Evolutionary conservation across 2,113 vertebrate genomes (phyloP).

Genomic region (Zosterops hypoxanthus): DNA sequence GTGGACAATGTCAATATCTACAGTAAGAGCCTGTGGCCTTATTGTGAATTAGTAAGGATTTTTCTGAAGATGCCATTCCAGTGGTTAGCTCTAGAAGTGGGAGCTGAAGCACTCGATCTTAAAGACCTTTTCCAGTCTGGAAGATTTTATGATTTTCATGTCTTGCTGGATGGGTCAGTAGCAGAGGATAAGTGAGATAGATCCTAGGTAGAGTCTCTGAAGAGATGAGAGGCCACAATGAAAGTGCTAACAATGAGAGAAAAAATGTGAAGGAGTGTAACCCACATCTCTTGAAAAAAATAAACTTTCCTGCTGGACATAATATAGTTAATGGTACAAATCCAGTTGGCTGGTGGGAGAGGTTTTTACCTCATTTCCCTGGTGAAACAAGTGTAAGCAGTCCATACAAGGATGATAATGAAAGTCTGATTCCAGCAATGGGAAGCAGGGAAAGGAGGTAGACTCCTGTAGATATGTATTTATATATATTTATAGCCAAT

Average conservation of each 20-base stretch:
- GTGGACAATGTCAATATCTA: neutral
- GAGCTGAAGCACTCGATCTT: neutral
- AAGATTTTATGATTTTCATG: neutral
- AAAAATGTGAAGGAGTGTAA: neutral
- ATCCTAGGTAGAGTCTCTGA: neutral
- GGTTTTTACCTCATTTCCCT: neutral
- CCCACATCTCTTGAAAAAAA: neutral
- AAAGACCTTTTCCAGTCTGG: neutral
- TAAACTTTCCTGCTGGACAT: neutral
- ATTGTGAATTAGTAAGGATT: neutral
- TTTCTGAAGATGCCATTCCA: neutral
- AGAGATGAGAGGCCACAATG: neutral
- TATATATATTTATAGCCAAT: neutral
- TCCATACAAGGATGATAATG: accelerated
- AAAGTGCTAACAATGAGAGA: neutral
- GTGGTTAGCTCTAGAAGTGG: neutral
- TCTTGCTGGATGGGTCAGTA: neutral
- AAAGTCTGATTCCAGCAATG: neutral
- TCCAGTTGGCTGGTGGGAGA: neutral
- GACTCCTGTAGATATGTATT: neutral
- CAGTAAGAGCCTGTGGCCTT: neutral
- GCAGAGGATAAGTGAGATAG: neutral
- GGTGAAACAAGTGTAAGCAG: neutral
- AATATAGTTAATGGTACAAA: neutral
- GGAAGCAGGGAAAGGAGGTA: neutral